These are phyloP conservation scores for Delphinapterus leucas DNA, from an alignment of 2,113 vertebrate genomes.

Conservation along the genomic window DNA sequence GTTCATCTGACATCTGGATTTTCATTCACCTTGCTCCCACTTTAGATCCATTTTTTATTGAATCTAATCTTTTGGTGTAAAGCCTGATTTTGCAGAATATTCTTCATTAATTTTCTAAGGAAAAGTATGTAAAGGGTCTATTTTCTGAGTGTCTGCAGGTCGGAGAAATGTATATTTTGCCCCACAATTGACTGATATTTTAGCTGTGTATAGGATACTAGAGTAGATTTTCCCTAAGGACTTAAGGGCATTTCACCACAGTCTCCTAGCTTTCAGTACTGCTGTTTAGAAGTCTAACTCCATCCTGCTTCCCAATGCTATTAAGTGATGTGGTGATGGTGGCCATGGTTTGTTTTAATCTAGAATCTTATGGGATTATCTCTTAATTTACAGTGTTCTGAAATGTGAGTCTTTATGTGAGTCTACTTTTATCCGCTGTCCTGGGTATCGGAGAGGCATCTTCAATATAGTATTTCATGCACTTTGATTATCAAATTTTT, in stretches of 20 bases:
- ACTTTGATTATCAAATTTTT: not conserved
- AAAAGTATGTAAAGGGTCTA: not conserved
- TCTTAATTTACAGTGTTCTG: not conserved
- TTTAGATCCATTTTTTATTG: not conserved
- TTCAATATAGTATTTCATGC: not conserved
- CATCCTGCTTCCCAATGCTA: not conserved
- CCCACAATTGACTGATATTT: not conserved
- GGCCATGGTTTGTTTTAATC: not conserved
- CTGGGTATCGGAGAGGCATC: not conserved
- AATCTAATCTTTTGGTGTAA: not conserved
- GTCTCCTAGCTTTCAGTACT: not conserved
- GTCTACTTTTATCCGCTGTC: not conserved
- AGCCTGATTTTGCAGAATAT: not conserved
- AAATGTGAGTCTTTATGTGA: not conserved
- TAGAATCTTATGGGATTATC: not conserved
- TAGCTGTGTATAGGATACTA: not conserved
- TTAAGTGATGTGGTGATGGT: not conserved
- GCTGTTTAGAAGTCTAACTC: not conserved
- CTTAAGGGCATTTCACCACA: not conserved
- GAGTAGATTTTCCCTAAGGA: not conserved
- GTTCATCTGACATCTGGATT: not conserved
- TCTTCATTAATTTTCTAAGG: not conserved
- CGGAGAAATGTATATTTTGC: not conserved
- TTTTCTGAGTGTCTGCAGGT: not conserved
- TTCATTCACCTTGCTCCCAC: not conserved